Evolutionary conservation across 2,797 vertebrate species (phyloP).

Genomic region (Capromys pilorides): DNA sequence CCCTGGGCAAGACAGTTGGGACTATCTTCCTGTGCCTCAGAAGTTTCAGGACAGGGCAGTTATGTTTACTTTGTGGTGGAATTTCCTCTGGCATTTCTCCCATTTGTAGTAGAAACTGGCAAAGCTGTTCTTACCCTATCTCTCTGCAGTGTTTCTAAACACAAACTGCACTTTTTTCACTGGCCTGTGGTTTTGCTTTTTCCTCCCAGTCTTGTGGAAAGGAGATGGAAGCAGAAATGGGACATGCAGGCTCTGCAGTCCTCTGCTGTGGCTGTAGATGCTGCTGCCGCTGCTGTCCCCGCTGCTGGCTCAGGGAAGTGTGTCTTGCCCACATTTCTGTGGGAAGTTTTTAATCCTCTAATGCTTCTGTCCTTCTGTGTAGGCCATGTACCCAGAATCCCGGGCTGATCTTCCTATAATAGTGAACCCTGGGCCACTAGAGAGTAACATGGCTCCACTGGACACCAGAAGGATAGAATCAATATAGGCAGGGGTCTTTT

Average conservation of each 20-base stretch:
- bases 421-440: constrained; percentile 39
- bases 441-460: constrained; percentile 44
- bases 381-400: constrained; percentile 49
- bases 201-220: constrained; percentile 58
- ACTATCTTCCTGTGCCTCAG: neutral
- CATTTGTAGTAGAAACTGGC: constrained; percentile 17
- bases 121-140: neutral
- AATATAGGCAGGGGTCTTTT: neutral
- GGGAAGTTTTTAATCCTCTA: constrained; percentile 45
- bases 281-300: constrained; percentile 8
- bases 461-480: constrained; percentile 13
- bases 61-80: neutral
- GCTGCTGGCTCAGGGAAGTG: constrained; percentile 74
- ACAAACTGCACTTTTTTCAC: constrained; percentile 49
- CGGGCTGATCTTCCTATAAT: constrained; percentile 26
- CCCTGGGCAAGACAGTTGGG: neutral
- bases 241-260: neutral
- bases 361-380: constrained; percentile 57
- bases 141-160: constrained; percentile 30
- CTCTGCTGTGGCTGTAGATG: neutral
- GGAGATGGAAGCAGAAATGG: constrained; percentile 64
- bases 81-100: neutral
- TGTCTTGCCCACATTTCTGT: constrained; percentile 39
- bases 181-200: constrained; percentile 49
- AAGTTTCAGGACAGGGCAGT: neutral